Percentiles rank a stretch among this genome's conserved stretches.
These are phyloP conservation scores for Teleiodes luculella DNA, from an alignment of 2,888 invertebrate species.

Conservation along the genomic window DNA sequence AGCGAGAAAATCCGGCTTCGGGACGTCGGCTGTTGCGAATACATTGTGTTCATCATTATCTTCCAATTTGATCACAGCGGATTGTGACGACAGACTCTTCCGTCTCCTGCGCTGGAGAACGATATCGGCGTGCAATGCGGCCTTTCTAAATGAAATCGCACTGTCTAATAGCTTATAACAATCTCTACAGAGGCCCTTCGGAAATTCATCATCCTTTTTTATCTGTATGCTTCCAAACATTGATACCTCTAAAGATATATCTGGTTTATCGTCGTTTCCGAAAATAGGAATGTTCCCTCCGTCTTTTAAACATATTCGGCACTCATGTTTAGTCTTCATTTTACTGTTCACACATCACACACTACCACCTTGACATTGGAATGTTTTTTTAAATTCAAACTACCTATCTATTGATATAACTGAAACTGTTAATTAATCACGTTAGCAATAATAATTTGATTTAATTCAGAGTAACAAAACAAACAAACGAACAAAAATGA, in stretches of 20 bases:
- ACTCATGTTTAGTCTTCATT: constrained; percentile 3
- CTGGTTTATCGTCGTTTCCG: not conserved
- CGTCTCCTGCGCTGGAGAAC: not conserved
- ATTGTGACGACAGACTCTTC: not conserved
- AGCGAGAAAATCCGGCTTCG: not conserved
- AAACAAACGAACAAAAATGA: no score
- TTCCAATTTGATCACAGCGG: not conserved
- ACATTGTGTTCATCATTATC: not conserved
- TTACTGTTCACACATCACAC: no score
- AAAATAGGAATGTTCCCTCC: constrained; percentile 1
- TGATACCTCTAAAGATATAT: constrained; percentile 2
- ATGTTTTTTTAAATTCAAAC: no score
- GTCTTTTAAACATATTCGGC: constrained; percentile 1
- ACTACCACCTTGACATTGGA: no score
- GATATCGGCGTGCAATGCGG: not conserved
- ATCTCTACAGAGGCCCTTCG: not conserved
- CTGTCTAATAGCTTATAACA: not conserved
- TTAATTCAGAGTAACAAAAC: no score
- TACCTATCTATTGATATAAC: no score
- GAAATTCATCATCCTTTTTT: not conserved
- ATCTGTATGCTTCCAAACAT: constrained; percentile 4
- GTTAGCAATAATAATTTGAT: no score
- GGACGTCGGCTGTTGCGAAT: not conserved
- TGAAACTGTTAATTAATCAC: no score
- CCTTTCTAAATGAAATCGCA: constrained; percentile 3